phyloP scores from a whole-genome alignment of 2,113 vertebrate genomes.

The Corythoichthys haematopterus region DNA sequence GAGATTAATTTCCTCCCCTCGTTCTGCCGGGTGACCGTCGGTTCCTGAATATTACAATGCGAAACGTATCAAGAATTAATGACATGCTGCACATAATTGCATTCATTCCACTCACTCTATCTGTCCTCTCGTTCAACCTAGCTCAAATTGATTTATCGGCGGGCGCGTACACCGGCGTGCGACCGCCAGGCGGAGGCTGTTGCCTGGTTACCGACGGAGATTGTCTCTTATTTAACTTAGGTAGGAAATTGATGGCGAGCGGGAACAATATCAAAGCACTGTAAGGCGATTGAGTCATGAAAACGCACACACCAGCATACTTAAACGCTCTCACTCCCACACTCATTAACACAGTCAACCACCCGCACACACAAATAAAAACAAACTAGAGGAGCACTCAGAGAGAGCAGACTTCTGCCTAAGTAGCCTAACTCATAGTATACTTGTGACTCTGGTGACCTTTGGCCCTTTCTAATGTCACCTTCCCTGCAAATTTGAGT shows the following conservation, averaged over 20 bases:
- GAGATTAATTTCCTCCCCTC: slow-evolving; percentile 3
- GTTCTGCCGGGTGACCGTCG: neutral
- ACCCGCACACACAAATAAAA: neutral
- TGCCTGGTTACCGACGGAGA: slow-evolving; percentile 40
- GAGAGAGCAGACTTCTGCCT: no score
- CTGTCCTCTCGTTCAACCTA: slow-evolving; percentile 21
- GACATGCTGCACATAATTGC: slow-evolving; percentile 1
- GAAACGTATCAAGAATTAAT: slow-evolving; percentile 2
- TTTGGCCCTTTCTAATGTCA: no score
- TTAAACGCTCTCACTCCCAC: neutral
- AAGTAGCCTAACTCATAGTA: no score
- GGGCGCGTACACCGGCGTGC: neutral
- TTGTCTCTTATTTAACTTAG: slow-evolving; percentile 48
- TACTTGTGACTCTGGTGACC: no score
- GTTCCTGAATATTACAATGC: neutral
- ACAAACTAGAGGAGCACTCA: neutral
- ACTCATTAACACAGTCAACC: no score
- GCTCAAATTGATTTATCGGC: slow-evolving; percentile 14
- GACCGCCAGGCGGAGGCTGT: slow-evolving; percentile 16
- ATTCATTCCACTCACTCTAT: slow-evolving; percentile 9
- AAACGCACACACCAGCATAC: neutral
- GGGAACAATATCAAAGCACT: slow-evolving; percentile 7
- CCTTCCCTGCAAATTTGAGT: no score
- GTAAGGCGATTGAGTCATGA: slow-evolving; percentile 17
- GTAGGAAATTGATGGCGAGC: slow-evolving; percentile 6